Evolutionary conservation across 2,888 invertebrate species (phyloP).

Genomic region (Dione juno): DNA sequence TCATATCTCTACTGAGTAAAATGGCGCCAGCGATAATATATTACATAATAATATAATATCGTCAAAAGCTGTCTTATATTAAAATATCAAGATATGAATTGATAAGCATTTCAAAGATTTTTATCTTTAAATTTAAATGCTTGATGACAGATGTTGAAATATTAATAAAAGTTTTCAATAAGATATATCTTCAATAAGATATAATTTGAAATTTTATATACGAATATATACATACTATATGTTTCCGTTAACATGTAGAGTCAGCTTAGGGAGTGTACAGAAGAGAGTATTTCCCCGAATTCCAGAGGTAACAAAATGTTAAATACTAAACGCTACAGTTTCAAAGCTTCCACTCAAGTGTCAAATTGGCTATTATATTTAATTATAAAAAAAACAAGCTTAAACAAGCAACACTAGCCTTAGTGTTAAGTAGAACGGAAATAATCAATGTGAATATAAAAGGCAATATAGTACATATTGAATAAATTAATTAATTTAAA

Average conservation of each 20-base stretch:
- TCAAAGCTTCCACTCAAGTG: slow-evolving; percentile 24
- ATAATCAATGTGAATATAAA: slow-evolving; percentile 39
- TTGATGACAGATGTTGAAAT: slow-evolving; percentile 17
- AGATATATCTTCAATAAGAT: too few species aligned
- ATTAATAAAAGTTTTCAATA: not conserved
- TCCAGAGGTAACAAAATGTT: too few species aligned
- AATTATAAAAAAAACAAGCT: slow-evolving; percentile 31
- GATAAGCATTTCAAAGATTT: slow-evolving; percentile 12
- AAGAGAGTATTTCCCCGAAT: too few species aligned
- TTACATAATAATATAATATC: not conserved
- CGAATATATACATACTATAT: too few species aligned
- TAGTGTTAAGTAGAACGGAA: slow-evolving; percentile 40
- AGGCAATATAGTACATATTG: slow-evolving; percentile 27
- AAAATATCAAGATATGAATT: slow-evolving; percentile 23
- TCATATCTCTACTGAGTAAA: too few species aligned
- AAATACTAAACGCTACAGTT: too few species aligned
- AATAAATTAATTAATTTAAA: slow-evolving; percentile 39
- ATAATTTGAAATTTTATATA: too few species aligned
- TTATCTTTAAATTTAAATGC: slow-evolving; percentile 25
- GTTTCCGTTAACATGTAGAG: too few species aligned
- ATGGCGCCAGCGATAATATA: not conserved
- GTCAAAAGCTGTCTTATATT: slow-evolving; percentile 5
- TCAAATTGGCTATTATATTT: slow-evolving; percentile 25
- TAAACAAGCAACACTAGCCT: slow-evolving; percentile 22
- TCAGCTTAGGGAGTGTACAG: too few species aligned